Conservation (phyloP, 35 echinoderm and acorn worm genomes). For the Ophioderma brevispina region DNA sequence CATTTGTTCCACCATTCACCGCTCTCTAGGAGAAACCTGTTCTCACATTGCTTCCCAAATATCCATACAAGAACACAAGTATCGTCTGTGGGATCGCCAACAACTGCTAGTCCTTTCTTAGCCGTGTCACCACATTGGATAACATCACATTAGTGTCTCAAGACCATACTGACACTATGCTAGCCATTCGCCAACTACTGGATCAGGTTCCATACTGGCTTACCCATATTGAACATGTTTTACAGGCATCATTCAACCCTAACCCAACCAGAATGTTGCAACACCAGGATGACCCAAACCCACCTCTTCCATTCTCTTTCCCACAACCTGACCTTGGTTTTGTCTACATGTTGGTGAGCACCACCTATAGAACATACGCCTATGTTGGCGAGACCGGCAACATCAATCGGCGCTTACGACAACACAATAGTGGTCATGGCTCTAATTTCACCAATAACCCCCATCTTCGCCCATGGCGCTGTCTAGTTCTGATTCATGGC, state of each 20-base stretch:
- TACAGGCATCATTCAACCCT: neutral
- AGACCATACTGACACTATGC: neutral
- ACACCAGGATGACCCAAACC: neutral
- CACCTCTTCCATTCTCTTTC: neutral
- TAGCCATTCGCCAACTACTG: neutral
- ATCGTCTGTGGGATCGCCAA: neutral
- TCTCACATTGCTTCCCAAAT: neutral
- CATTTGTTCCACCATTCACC: no score
- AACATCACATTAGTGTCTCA: neutral
- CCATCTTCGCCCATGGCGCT: neutral
- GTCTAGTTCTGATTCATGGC: no score
- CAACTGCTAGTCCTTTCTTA: neutral
- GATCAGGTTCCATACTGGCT: neutral
- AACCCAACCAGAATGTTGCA: neutral
- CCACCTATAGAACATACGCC: neutral
- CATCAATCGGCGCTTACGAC: neutral
- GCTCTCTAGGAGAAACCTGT: neutral
- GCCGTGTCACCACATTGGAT: neutral
- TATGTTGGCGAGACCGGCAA: neutral
- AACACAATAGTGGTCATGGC: neutral
- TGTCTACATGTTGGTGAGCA: neutral
- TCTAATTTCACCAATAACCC: neutral
- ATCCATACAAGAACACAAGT: neutral
- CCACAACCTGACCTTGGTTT: neutral
- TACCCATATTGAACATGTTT: neutral